Percentiles rank a stretch among this genome's conserved stretches.
Evolutionary conservation across 2,888 invertebrate genomes (phyloP).

Genomic region (Dorcus hopei): DNA sequence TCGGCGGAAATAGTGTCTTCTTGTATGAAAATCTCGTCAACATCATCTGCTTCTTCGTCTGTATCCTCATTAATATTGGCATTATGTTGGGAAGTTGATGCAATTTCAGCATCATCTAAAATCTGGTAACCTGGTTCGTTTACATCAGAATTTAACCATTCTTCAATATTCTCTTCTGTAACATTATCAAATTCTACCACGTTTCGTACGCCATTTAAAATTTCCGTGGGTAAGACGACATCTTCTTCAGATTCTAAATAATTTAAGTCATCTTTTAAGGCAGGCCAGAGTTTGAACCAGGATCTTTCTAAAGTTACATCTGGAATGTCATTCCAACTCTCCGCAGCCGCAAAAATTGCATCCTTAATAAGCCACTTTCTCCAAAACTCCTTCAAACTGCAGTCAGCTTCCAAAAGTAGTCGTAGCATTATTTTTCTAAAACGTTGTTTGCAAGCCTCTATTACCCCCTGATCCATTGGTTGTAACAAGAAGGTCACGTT

Average conservation of each 20-base stretch:
- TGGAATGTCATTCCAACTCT: background rate
- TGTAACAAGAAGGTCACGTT: background rate
- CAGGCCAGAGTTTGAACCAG: too few relatives aligned
- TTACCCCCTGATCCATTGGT: background rate
- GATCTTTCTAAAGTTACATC: background rate
- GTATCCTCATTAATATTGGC: too few relatives aligned
- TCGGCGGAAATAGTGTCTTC: too few relatives aligned
- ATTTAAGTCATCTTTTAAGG: too few relatives aligned
- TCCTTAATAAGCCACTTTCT: background rate
- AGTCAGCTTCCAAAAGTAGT: background rate
- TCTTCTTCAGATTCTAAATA: too few relatives aligned
- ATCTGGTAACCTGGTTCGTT: constrained; percentile 1
- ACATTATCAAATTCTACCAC: background rate
- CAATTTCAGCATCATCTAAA: background rate
- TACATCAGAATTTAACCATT: background rate
- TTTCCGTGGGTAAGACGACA: too few relatives aligned
- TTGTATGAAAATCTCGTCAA: too few relatives aligned
- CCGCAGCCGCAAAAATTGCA: background rate
- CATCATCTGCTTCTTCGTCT: too few relatives aligned
- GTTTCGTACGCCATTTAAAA: too few relatives aligned
- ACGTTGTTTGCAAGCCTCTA: background rate
- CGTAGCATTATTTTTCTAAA: background rate
- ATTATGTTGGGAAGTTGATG: background rate
- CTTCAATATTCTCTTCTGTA: background rate
- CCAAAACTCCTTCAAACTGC: background rate